Evolutionary conservation across 2,113 vertebrate genomes (phyloP).

Genomic region (Alethe castanea): DNA sequence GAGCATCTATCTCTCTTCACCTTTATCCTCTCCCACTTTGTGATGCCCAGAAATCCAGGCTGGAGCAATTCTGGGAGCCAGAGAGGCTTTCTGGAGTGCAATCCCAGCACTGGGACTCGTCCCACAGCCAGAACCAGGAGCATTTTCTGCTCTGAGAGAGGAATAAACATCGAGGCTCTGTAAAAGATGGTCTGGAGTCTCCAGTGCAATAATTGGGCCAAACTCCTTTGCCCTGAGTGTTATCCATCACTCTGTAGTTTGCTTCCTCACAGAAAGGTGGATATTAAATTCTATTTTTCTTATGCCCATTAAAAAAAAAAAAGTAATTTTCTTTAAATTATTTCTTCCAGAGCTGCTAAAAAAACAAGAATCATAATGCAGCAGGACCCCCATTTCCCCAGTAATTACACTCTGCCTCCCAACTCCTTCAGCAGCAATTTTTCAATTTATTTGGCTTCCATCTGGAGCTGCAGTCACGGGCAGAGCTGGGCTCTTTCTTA

Average conservation of each 20-base stretch:
- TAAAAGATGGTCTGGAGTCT: neutral
- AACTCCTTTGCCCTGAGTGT: constrained; percentile 20
- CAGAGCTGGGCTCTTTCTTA: neutral
- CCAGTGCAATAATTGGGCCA: neutral
- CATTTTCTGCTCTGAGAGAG: neutral
- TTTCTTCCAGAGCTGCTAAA: constrained; percentile 39
- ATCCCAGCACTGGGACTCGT: neutral
- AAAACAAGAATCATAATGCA: constrained; percentile 10
- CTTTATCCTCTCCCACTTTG: too few relatives aligned
- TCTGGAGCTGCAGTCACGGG: neutral
- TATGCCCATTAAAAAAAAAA: neutral
- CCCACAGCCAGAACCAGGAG: neutral
- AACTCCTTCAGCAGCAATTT: constrained; percentile 17
- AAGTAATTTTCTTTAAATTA: constrained; percentile 47
- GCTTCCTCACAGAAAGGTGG: constrained; percentile 13
- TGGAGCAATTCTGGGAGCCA: neutral
- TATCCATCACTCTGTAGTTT: neutral
- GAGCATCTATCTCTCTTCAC: too few relatives aligned
- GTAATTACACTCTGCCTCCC: constrained; percentile 31
- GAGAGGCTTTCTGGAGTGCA: neutral
- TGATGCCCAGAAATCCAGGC: too few relatives aligned
- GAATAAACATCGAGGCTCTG: neutral
- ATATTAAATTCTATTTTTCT: constrained; percentile 49
- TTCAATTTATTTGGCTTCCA: neutral
- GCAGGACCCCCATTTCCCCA: neutral